Percentiles rank a stretch among this genome's conserved stretches.
Conservation (phyloP, 2,113 vertebrate genomes). For the Dryoscopus gambensis region DNA sequence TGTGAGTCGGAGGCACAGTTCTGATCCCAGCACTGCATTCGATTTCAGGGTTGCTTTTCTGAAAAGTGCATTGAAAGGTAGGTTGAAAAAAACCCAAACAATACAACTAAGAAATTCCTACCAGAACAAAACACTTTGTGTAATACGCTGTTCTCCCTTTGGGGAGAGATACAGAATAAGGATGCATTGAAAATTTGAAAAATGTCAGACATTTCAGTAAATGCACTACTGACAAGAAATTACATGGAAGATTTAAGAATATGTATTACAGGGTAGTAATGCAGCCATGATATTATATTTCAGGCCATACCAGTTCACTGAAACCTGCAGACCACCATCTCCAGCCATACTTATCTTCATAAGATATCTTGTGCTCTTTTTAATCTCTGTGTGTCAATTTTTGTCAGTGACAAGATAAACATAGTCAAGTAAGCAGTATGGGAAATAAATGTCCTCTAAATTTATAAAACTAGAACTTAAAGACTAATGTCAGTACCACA, state of each 20-base stretch:
- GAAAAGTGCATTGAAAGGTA: not conserved
- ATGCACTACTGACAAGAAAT: not conserved
- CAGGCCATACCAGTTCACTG: not conserved
- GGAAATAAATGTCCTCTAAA: not conserved
- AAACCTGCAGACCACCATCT: not conserved
- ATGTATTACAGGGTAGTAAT: not conserved
- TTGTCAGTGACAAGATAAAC: not conserved
- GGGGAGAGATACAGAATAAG: not conserved
- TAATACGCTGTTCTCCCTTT: not conserved
- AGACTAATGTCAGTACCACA: not conserved
- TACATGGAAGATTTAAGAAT: not conserved
- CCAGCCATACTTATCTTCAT: not conserved
- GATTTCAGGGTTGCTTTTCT: not conserved
- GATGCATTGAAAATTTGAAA: not conserved
- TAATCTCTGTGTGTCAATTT: not conserved
- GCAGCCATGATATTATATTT: not conserved
- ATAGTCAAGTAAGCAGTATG: not conserved
- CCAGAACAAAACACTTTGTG: not conserved
- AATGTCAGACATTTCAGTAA: not conserved
- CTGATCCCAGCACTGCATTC: not conserved
- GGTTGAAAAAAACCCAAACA: not conserved
- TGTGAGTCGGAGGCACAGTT: not conserved
- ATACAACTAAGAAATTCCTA: not conserved
- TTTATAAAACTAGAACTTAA: not conserved
- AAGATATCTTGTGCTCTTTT: not conserved